phyloP scores from a whole-genome alignment of 35 echinoderm and acorn worm species.

The Apostichopus californicus region DNA sequence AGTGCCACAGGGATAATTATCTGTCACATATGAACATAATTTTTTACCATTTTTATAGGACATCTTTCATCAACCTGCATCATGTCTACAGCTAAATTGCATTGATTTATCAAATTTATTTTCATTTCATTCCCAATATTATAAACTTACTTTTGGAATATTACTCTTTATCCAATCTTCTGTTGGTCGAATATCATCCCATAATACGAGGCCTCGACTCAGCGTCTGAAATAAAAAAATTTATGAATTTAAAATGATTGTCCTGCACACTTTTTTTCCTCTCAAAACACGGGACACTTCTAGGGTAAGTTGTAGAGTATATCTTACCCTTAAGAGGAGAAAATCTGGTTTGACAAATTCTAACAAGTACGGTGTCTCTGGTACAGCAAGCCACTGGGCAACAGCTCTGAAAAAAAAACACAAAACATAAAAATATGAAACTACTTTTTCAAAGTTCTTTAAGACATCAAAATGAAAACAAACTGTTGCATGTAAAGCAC shows the following conservation, averaged over 20 bases:
- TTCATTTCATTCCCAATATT: not conserved
- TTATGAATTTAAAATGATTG: not conserved
- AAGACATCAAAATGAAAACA: no score
- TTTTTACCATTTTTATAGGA: no score
- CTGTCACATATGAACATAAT: no score
- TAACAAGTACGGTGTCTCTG: constrained; percentile 91
- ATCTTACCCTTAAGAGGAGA: constrained; percentile 81
- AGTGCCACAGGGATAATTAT: no score
- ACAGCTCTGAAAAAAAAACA: constrained; percentile 73
- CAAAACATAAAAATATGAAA: not conserved
- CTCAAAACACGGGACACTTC: no score
- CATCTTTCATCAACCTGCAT: no score
- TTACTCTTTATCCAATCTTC: constrained; percentile 93
- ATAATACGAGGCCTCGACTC: constrained; percentile 86
- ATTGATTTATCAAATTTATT: no score
- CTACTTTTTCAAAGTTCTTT: no score
- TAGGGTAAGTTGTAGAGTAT: no score
- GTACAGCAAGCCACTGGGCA: constrained; percentile 89
- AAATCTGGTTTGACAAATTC: constrained; percentile 99
- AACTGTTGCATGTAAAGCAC: no score
- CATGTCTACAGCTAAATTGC: no score
- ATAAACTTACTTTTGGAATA: constrained; percentile 73
- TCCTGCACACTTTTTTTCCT: no score
- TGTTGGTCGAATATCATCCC: constrained; percentile 89
- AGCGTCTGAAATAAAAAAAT: constrained; percentile 69